phyloP scores from a whole-genome alignment of 2,888 invertebrate genomes.

The Drosophila cognata region DNA sequence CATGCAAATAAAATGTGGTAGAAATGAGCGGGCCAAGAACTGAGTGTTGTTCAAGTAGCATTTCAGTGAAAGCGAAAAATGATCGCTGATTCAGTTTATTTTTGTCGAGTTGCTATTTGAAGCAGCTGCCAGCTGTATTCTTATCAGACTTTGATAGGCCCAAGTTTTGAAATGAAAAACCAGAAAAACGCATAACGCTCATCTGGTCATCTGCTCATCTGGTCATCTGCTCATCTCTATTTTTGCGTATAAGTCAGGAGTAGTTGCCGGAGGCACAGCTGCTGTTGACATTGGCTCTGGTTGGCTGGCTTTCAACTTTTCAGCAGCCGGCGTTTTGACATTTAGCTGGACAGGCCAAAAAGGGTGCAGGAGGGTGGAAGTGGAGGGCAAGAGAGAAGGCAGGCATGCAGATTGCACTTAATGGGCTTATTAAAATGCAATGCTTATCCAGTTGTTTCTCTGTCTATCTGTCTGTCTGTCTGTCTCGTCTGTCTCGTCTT shows the following conservation, averaged over 20 bases:
- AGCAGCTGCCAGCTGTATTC: background rate
- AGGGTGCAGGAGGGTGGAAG: background rate
- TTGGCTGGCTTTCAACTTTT: conserved; percentile 42
- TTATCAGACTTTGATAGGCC: background rate
- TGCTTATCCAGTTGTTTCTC: conserved; percentile 19
- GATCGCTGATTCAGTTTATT: background rate
- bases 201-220: background rate
- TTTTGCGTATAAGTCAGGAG: background rate
- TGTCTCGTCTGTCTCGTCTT: conserved; percentile 6
- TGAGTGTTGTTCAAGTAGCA: background rate
- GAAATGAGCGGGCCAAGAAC: background rate
- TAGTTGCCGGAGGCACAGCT: conserved; percentile 55
- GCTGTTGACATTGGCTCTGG: conserved; percentile 47
- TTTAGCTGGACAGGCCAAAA: conserved; percentile 11
- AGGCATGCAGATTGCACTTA: conserved; percentile 51
- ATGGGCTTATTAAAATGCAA: conserved; percentile 74
- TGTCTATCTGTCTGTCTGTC: conserved; percentile 14
- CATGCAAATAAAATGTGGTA: background rate
- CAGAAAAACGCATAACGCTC: background rate
- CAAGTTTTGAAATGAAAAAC: background rate
- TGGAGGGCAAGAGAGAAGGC: background rate
- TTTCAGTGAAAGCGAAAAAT: background rate
- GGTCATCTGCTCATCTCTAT: background rate
- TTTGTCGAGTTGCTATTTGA: background rate
- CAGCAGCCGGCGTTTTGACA: conserved; percentile 39